phyloP scores from a whole-genome alignment of 2,888 invertebrate species.

The Hyalella azteca region DNA sequence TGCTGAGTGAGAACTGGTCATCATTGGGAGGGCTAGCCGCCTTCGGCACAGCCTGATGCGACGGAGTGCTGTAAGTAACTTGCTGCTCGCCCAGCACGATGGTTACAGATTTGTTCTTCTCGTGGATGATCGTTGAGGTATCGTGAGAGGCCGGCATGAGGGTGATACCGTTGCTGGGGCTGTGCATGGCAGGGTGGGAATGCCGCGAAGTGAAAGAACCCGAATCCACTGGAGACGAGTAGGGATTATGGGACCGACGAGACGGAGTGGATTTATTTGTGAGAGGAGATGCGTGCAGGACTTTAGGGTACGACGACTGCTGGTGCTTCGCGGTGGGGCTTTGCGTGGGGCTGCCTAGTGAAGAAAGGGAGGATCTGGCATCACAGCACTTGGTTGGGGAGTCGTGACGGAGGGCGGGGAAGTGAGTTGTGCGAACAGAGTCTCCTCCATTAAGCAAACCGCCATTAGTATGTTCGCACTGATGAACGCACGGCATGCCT shows the following conservation, averaged over 20 bases:
- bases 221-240: not conserved
- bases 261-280: not conserved
- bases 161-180: not conserved
- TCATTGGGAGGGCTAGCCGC: not conserved
- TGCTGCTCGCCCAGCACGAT: slow-evolving; percentile 52
- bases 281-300: not conserved
- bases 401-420: slow-evolving; percentile 20
- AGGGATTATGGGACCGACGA: not conserved
- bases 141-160: slow-evolving; percentile 5
- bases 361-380: not conserved
- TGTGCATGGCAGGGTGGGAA: not conserved
- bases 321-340: not conserved
- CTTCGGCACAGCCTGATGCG: not conserved
- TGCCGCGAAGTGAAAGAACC: not conserved
- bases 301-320: not conserved
- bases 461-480: not conserved
- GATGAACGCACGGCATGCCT: not conserved
- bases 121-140: slow-evolving; percentile 36
- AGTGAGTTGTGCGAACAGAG: not conserved
- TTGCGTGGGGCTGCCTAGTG: not conserved
- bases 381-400: not conserved
- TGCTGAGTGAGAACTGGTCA: not conserved
- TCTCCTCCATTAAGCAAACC: not conserved
- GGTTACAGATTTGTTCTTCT: slow-evolving; percentile 53
- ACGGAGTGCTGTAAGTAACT: slow-evolving; percentile 39